Percentiles rank a stretch among this genome's conserved stretches.
Evolutionary conservation across 2,888 invertebrate genomes (phyloP).

Genomic region (Latheticus oryzae): DNA sequence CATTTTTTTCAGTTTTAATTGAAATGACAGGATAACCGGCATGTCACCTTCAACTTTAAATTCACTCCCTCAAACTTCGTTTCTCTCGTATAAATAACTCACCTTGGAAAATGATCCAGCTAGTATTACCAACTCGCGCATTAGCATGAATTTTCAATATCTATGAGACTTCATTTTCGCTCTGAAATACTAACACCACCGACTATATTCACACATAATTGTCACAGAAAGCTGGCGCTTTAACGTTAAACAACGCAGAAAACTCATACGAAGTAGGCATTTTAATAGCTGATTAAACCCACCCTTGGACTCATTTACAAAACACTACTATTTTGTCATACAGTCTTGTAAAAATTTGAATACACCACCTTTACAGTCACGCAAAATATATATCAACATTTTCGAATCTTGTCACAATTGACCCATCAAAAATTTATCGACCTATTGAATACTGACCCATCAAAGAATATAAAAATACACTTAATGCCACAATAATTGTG

Average conservation of each 20-base stretch:
- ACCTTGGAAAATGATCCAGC: constrained; percentile 21
- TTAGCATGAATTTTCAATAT: constrained; percentile 29
- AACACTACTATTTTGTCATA: too few relatives aligned
- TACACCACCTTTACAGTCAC: too few relatives aligned
- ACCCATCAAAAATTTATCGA: too few relatives aligned
- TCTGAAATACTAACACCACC: constrained; percentile 15
- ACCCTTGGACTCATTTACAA: too few relatives aligned
- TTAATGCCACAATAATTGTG: too few relatives aligned
- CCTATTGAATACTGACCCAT: too few relatives aligned
- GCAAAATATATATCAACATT: too few relatives aligned
- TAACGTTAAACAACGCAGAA: constrained; percentile 6
- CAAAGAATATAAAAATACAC: too few relatives aligned
- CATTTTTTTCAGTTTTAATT: constrained; percentile 30
- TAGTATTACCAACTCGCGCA: constrained; percentile 15
- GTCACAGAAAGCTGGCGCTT: constrained; percentile 5
- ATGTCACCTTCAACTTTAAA: constrained; percentile 26
- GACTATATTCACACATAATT: constrained; percentile 19
- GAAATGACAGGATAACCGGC: constrained; percentile 25
- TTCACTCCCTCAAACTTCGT: constrained; percentile 11
- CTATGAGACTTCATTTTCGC: constrained; percentile 21
- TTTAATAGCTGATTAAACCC: too few relatives aligned
- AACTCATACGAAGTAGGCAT: too few relatives aligned
- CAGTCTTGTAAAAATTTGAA: too few relatives aligned
- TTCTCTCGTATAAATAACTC: constrained; percentile 18
- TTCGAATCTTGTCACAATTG: too few relatives aligned